phyloP scores from a whole-genome alignment of 2,797 vertebrate species.

The Echeneis naucrates region DNA sequence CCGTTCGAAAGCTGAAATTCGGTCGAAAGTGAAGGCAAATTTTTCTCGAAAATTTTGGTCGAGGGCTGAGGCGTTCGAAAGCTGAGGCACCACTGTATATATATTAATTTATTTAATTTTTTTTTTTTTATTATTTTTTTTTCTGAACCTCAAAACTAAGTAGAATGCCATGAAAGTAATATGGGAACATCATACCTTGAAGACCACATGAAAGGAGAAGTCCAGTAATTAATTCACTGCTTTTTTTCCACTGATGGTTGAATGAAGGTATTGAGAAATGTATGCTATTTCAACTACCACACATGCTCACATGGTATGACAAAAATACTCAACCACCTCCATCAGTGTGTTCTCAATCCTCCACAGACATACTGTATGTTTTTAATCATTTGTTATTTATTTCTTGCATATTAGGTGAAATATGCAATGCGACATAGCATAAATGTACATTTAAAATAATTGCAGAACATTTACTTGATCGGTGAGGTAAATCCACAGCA shows the following conservation, averaged over 20 bases:
- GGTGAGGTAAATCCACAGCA: not conserved
- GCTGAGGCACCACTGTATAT: too few relatives aligned
- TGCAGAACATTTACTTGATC: not conserved
- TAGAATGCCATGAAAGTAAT: too few relatives aligned
- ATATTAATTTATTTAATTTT: too few relatives aligned
- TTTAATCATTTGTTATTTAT: too few relatives aligned
- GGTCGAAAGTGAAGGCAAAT: too few relatives aligned
- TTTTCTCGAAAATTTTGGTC: too few relatives aligned
- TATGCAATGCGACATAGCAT: slow-evolving; percentile 33
- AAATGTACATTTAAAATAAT: not conserved
- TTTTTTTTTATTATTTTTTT: too few relatives aligned
- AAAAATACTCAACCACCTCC: slow-evolving; percentile 48
- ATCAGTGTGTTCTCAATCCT: slow-evolving; percentile 41
- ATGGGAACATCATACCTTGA: not conserved
- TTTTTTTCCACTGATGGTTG: slow-evolving; percentile 11
- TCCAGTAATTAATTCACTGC: not conserved
- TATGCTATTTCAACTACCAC: slow-evolving; percentile 35
- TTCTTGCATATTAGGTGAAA: slow-evolving; percentile 22
- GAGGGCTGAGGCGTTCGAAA: too few relatives aligned
- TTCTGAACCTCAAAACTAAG: too few relatives aligned
- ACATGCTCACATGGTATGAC: slow-evolving; percentile 47
- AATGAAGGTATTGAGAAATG: slow-evolving; percentile 23
- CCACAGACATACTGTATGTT: slow-evolving; percentile 53
- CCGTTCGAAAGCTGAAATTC: too few relatives aligned
- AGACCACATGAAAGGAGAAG: not conserved